A percentile compares a stretch with the other conserved stretches of the same genome.
Evolutionary conservation across 2,113 vertebrate genomes (phyloP).

Genomic region (Euleptes europaea): DNA sequence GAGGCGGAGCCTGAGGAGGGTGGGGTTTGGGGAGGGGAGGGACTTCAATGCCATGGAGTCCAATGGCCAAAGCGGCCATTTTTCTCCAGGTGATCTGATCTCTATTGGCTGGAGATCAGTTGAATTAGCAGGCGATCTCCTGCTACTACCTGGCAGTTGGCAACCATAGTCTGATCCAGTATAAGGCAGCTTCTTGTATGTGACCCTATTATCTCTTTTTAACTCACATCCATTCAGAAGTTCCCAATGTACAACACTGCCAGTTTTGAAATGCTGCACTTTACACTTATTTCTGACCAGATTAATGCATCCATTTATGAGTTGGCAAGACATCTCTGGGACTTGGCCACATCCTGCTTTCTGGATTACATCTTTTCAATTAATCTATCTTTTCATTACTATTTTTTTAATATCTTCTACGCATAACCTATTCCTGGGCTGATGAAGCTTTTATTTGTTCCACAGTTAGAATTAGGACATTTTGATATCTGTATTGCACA

Average conservation of each 20-base stretch:
- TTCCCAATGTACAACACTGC: not conserved
- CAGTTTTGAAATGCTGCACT: not conserved
- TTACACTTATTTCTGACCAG: not conserved
- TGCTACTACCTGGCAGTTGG: too few relatives aligned
- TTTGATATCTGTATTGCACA: not conserved
- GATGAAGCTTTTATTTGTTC: constrained; percentile 3
- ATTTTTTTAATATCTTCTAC: not conserved
- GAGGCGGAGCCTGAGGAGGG: too few relatives aligned
- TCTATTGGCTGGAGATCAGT: too few relatives aligned
- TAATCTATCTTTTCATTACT: not conserved
- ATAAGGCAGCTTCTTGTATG: too few relatives aligned
- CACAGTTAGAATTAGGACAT: not conserved
- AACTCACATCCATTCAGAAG: not conserved
- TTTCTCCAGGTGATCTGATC: too few relatives aligned
- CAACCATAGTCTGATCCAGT: too few relatives aligned
- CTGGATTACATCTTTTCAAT: not conserved
- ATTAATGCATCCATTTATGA: constrained; percentile 7
- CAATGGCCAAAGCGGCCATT: too few relatives aligned
- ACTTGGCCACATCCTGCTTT: not conserved
- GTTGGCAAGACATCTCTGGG: not conserved
- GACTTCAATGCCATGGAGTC: too few relatives aligned
- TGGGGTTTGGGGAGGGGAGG: too few relatives aligned
- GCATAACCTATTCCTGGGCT: not conserved
- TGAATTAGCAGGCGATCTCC: too few relatives aligned
- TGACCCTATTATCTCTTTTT: not conserved